Evolutionary conservation across 2,797 vertebrate species (phyloP).

Genomic region (Chaetophractus vellerosus): DNA sequence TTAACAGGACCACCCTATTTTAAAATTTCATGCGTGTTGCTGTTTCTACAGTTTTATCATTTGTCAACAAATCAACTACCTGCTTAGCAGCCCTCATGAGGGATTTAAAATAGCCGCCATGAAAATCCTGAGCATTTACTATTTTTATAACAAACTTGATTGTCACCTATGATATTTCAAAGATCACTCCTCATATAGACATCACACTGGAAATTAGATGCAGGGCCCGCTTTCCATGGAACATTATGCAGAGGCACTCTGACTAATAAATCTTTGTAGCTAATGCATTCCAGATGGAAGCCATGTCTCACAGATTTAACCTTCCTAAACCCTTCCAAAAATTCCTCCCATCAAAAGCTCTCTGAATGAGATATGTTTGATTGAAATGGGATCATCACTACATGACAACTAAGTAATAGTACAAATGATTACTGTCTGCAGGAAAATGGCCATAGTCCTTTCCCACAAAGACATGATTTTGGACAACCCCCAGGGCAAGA

Average conservation of each 20-base stretch:
- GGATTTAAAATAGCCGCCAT: constrained; percentile 90
- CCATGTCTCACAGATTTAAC: constrained; percentile 95
- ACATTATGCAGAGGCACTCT: constrained; percentile 94
- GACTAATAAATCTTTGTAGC: constrained; percentile 96
- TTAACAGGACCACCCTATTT: constrained; percentile 83
- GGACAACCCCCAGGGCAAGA: constrained; percentile 82
- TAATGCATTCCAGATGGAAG: constrained; percentile 97
- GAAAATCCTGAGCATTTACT: constrained; percentile 90
- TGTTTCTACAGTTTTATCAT: constrained; percentile 89
- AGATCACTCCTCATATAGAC: constrained; percentile 92
- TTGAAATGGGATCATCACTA: constrained; percentile 94
- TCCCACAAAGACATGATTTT: constrained; percentile 85
- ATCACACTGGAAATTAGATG: constrained; percentile 93
- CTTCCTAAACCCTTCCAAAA: constrained; percentile 95
- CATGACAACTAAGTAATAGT: constrained; percentile 92
- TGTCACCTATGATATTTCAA: constrained; percentile 93
- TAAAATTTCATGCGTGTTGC: constrained; percentile 89
- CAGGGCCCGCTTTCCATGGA: constrained; percentile 92
- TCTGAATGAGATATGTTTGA: constrained; percentile 92
- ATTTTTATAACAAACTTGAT: constrained; percentile 92
- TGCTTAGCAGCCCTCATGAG: constrained; percentile 90
- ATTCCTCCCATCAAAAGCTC: constrained; percentile 93
- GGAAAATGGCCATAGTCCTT: constrained; percentile 88
- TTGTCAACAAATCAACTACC: constrained; percentile 92
- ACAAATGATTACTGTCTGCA: constrained; percentile 89